phyloP scores from a whole-genome alignment of 2,888 invertebrate species.

The Ennomos quercinarius region DNA sequence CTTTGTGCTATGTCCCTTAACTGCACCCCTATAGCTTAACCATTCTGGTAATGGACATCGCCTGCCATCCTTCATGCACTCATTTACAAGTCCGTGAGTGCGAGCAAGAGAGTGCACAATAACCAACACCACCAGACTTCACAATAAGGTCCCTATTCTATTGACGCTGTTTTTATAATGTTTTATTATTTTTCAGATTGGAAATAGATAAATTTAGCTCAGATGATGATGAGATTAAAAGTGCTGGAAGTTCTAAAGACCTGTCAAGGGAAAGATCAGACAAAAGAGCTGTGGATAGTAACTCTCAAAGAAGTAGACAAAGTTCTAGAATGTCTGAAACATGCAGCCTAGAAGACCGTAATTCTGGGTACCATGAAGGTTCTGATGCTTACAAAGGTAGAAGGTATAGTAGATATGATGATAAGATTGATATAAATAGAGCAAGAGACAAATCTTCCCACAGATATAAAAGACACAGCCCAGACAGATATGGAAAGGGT shows the following conservation, averaged over 20 bases:
- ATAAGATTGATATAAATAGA: slow-evolving; percentile 48
- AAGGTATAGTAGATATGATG: slow-evolving; percentile 46
- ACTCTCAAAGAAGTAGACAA: slow-evolving; percentile 36
- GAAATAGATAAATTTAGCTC: slow-evolving; percentile 53
- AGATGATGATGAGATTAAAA: slow-evolving; percentile 60
- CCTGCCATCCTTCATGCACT: no score
- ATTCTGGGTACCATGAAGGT: slow-evolving; percentile 42
- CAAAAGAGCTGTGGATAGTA: slow-evolving; percentile 27
- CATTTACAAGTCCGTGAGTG: no score
- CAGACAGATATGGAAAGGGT: slow-evolving; percentile 37
- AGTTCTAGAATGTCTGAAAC: slow-evolving; percentile 47
- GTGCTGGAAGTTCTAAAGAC: slow-evolving; percentile 35
- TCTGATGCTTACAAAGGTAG: slow-evolving; percentile 43
- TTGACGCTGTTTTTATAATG: neutral
- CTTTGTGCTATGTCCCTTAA: no score
- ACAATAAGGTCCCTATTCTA: no score
- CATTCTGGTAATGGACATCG: no score
- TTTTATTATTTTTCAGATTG: slow-evolving; percentile 38
- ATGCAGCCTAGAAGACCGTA: slow-evolving; percentile 45
- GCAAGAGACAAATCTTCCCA: slow-evolving; percentile 48
- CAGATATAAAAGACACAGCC: slow-evolving; percentile 46
- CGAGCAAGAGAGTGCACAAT: no score
- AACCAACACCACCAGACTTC: no score
- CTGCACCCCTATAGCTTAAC: no score
- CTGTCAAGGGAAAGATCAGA: slow-evolving; percentile 38